Base-by-base conservation (phyloP, 2,888 invertebrate genomes). In the Sericinus montela region DNA sequence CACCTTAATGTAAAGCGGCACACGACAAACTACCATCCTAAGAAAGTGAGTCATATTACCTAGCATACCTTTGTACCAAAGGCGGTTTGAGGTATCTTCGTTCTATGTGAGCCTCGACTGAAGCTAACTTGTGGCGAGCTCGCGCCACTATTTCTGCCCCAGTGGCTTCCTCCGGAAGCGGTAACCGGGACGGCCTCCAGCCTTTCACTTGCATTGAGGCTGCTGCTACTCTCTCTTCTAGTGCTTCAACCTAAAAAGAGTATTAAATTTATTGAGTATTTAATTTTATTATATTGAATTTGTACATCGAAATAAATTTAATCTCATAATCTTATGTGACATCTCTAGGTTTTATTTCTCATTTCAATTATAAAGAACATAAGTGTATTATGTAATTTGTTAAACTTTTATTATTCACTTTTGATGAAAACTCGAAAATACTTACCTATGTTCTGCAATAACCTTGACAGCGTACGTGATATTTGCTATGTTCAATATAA, bases 81-180 rank as follows among this genome's bases (percentile, higher is more conserved):
- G 98, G 98, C 51, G 98, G 97, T 78, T 97, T 97, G 36, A 98
- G 90, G 77, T 98, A 98, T 59, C 98, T 90, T 61, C 98, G 89
- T 79, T 98, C 98, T 45, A 98, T 96, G 60, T 97, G 97, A 0
- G 94, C 93, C 80, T 98, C 98, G 10, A 98, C 86, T 0, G 93
- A 92, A 3, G 95, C 90, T 46, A 99, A 90, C 63, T 97, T 91
- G 63, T 94, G 93, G 29, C 69, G 92, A 90, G 80, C 92, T 80
- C 72, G 91, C 84, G 61, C 92, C 89, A 71, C 92, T 83, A 84
- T 76, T 64, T 89, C 76, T 0, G 69, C 60, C 53, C 94, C 93
- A 38, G 62, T 93, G 90, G 75, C 92, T 83, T 69, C 91, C 85
- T 58, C 92, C 83, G 64, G 91, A 89, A 80, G 76, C 79, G 60